These are phyloP conservation scores for Verasper variegatus DNA, from an alignment of 2,113 vertebrate species.

Conservation along the genomic window DNA sequence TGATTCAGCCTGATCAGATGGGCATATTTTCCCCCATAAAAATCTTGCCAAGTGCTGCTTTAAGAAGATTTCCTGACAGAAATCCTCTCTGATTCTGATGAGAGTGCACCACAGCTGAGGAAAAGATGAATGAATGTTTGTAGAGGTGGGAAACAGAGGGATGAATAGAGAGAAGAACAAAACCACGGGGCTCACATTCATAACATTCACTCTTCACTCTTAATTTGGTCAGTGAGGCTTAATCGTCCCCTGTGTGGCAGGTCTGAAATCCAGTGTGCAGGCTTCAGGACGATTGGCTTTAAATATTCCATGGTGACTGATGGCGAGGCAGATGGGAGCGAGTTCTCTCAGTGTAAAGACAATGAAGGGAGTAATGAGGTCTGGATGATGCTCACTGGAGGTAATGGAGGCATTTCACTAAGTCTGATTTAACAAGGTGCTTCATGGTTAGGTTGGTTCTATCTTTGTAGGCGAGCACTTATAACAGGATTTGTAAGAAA, in stretches of 20 bases:
- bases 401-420: slow-evolving; percentile 39
- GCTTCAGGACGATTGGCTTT: slow-evolving; percentile 41
- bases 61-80: slow-evolving; percentile 67
- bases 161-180: slow-evolving; percentile 35
- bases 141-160: slow-evolving; percentile 23
- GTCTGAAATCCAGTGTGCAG: slow-evolving; percentile 52
- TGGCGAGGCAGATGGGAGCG: slow-evolving; percentile 49
- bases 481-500: neutral
- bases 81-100: slow-evolving; percentile 54
- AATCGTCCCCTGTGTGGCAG: slow-evolving; percentile 57
- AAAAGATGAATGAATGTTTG: slow-evolving; percentile 29
- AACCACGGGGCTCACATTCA: slow-evolving; percentile 25
- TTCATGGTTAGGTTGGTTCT: slow-evolving; percentile 13
- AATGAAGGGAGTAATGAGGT: slow-evolving; percentile 51
- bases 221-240: slow-evolving; percentile 56
- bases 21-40: slow-evolving; percentile 17
- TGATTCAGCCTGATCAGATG: slow-evolving; percentile 48
- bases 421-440: slow-evolving; percentile 51
- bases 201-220: slow-evolving; percentile 47
- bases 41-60: slow-evolving; percentile 60
- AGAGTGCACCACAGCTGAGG: slow-evolving; percentile 5
- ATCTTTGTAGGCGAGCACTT: neutral
- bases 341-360: slow-evolving; percentile 6
- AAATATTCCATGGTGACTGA: slow-evolving; percentile 71
- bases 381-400: slow-evolving; percentile 19